Evolutionary conservation across 1,140 invertebrate genomes (phyloP).

Genomic region (Ceratosolen solmsi): DNA sequence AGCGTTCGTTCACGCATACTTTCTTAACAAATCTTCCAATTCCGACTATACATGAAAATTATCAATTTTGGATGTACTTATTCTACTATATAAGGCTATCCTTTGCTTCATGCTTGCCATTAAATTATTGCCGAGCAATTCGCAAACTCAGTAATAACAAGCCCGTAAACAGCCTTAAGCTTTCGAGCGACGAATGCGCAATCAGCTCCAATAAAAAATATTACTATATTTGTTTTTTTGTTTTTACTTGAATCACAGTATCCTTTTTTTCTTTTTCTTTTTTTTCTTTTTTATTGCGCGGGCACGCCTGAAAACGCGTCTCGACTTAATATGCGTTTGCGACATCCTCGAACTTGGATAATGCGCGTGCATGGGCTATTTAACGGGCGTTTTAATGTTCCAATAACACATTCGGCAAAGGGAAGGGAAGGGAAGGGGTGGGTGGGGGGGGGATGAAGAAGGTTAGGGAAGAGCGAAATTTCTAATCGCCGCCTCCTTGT

Average conservation of each 20-base stretch:
- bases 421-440: not conserved
- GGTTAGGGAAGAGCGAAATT: no score
- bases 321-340: no score
- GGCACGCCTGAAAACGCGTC: not conserved
- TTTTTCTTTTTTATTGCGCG: not conserved
- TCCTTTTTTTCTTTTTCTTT: no score
- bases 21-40: not conserved
- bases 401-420: not conserved
- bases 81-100: not conserved
- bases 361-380: not conserved
- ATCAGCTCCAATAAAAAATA: not conserved
- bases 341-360: not conserved
- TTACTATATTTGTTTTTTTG: slow-evolving; percentile 11
- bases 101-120: not conserved
- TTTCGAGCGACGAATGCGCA: not conserved
- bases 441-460: no score
- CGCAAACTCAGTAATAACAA: not conserved
- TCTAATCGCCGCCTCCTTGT: not conserved
- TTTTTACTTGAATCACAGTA: not conserved
- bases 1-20: no score
- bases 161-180: not conserved
- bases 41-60: not conserved
- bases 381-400: not conserved
- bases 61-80: not conserved
- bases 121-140: no score